phyloP scores from a whole-genome alignment of 2,797 vertebrate species.

The Sebastes diploproa region DNA sequence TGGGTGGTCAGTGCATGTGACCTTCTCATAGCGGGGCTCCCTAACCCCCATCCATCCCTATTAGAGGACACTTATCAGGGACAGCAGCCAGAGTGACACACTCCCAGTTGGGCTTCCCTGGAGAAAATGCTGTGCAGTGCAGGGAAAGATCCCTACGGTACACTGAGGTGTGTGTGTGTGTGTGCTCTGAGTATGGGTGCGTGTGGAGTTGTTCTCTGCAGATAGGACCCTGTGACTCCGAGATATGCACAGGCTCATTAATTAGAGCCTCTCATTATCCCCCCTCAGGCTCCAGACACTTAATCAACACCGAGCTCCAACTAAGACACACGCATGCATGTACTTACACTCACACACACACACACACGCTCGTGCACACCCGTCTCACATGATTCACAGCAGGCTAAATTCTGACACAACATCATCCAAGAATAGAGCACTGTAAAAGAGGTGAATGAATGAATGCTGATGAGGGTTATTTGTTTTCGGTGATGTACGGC shows the following conservation, averaged over 20 bases:
- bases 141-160: constrained; percentile 54
- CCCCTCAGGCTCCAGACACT: constrained; percentile 80
- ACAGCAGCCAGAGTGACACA: constrained; percentile 68
- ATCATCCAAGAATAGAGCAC: constrained; percentile 62
- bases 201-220: constrained; percentile 62
- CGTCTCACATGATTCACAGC: constrained; percentile 42
- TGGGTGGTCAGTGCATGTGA: constrained; percentile 74
- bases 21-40: constrained; percentile 68
- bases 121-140: constrained; percentile 63
- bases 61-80: constrained; percentile 78
- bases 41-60: constrained; percentile 76
- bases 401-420: constrained; percentile 65
- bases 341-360: constrained; percentile 10
- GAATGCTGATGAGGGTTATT: constrained; percentile 76
- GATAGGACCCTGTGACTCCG: constrained; percentile 80
- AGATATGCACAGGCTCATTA: constrained; percentile 83
- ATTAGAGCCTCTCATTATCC: constrained; percentile 84
- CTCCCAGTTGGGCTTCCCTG: constrained; percentile 69
- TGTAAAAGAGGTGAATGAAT: constrained; percentile 69
- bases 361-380: constrained; percentile 3
- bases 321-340: constrained; percentile 62
- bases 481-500: constrained; percentile 74
- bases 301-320: constrained; percentile 79
- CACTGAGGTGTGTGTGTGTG: constrained; percentile 49
- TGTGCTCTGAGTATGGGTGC: constrained; percentile 1